A percentile compares a stretch with the other conserved stretches of the same genome.
Conservation (phyloP, 2,113 vertebrate species). For the Ciconia maguari region DNA sequence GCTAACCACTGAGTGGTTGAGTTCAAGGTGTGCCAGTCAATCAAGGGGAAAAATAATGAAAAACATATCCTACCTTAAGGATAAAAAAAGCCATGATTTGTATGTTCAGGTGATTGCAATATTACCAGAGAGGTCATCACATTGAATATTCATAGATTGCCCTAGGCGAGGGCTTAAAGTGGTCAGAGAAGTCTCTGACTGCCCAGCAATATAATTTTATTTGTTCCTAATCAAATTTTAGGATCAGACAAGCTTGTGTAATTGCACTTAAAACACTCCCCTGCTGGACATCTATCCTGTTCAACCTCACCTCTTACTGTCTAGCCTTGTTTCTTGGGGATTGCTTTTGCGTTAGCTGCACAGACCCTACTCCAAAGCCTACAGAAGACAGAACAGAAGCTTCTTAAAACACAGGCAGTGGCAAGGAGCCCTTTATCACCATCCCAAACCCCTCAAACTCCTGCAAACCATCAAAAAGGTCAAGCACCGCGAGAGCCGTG, state of each 20-base stretch:
- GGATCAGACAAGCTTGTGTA: not conserved
- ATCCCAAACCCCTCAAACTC: not conserved
- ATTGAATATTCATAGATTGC: conserved; percentile 24
- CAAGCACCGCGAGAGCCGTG: rapidly evolving
- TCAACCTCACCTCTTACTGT: not conserved
- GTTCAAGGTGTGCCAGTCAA: not conserved
- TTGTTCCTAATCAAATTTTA: conserved; percentile 36
- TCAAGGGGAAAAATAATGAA: not conserved
- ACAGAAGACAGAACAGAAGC: not conserved
- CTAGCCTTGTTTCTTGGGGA: not conserved
- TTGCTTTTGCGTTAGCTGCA: not conserved
- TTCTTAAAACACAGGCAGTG: not conserved
- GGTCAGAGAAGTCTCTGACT: conserved; percentile 5
- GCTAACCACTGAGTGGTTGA: not conserved
- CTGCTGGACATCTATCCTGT: not conserved
- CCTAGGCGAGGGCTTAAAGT: conserved; percentile 12
- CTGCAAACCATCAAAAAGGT: not conserved
- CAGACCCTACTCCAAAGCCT: not conserved
- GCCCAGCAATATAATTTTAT: conserved; percentile 34
- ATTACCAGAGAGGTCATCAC: not conserved
- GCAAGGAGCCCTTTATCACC: not conserved
- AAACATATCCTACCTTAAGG: not conserved
- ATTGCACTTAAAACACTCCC: not conserved
- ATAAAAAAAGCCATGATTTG: not conserved
- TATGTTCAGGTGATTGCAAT: not conserved